Evolutionary conservation across 2,113 vertebrate species (phyloP).

Genomic region (Macaca nemestrina): DNA sequence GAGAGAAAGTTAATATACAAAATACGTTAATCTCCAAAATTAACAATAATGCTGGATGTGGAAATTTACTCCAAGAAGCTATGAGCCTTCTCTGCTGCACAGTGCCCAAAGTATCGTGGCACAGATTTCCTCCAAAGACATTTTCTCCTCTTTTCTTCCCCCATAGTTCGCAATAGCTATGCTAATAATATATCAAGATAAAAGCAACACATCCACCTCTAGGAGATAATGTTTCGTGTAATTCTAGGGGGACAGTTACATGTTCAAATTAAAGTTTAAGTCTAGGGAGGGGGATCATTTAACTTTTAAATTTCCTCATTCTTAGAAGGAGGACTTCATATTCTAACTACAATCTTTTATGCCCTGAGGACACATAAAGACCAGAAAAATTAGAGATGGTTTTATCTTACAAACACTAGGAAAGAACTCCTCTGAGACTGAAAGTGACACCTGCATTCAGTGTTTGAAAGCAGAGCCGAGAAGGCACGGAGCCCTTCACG

Average conservation of each 20-base stretch:
- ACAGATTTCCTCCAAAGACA: not conserved
- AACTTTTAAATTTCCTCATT: not conserved
- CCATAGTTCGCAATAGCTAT: not conserved
- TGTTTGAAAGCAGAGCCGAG: not conserved
- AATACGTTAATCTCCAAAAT: not conserved
- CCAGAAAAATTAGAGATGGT: not conserved
- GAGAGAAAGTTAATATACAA: not conserved
- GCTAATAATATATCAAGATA: not conserved
- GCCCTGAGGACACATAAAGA: not conserved
- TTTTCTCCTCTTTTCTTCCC: no score
- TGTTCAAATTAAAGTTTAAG: not conserved
- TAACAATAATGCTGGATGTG: not conserved
- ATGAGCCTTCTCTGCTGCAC: not conserved
- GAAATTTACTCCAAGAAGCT: not conserved
- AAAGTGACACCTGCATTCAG: no score
- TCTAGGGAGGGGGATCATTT: not conserved
- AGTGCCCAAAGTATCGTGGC: fast-evolving
- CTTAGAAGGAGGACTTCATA: not conserved
- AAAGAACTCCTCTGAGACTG: not conserved
- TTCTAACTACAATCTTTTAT: not conserved
- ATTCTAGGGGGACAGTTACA: not conserved
- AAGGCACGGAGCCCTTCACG: not conserved
- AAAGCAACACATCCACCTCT: not conserved
- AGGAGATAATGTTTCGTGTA: not conserved
- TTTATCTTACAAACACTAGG: not conserved